Base-by-base conservation (phyloP, 1,140 invertebrate genomes). In the Cyclargus thomasi region DNA sequence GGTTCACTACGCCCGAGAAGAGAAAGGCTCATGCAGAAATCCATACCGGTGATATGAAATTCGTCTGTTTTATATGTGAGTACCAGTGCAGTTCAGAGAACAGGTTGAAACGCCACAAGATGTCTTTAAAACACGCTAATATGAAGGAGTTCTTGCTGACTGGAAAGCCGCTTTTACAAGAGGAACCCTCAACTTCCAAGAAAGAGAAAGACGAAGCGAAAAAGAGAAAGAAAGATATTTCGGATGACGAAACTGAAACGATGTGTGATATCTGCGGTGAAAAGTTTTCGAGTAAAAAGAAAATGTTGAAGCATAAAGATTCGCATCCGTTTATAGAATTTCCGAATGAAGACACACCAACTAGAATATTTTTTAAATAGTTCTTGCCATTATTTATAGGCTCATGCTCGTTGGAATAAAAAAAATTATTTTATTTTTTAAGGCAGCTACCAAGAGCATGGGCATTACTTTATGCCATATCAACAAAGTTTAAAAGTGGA, bases 361-460 rank as follows among this genome's bases (percentile, higher is more conserved):
- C 78, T 77, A 84, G 85, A 65, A 90, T 90, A 86, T 90, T 90
- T 64, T 90, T 88, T 75, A 90, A 90, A 70, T 90, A 80, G 57
- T 29, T 70, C 71, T 78, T 74, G 74, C 74, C 76, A 62, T 73
- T 47, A 1, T 47, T 73, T 47, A 1, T 47, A 47, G 39, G 39
- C 39, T 3, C 14, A 47, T 14, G 39, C 39, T 3, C 39, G 1
- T 16, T 16, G 14, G 1, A 47, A 47, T 14, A 16, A 47, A 47
- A 47, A 16, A 14, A 47, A 16, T 47, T 2, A 7, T 29, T 29
- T 29, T 29, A 7, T 29, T 29, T 29, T 29, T 29, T 4, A 29
- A 47, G 39, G 39, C 39, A 47, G 39, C 11, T 16, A 14, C 10
- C 10, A 14, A 47, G 39, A 8, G 39, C 39, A 14, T 47, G 29